A percentile compares a stretch with the other conserved stretches of the same genome.
Conservation (phyloP, 2,888 invertebrate species). For the Calameuta pallipes region DNA sequence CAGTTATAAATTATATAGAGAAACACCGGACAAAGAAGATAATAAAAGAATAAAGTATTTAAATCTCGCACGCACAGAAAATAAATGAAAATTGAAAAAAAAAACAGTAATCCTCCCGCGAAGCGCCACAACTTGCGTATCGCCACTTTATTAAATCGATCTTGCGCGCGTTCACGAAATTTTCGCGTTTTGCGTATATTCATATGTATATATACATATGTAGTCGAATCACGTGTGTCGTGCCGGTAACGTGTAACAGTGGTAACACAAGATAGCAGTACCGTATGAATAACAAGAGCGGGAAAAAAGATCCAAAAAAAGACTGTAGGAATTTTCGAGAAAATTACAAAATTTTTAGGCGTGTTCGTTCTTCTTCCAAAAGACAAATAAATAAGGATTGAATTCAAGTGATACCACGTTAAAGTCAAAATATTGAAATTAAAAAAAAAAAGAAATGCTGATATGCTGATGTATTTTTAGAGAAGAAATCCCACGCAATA, state of each 20-base stretch:
- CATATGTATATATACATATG: background rate
- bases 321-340: background rate
- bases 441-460: background rate
- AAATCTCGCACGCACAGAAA: background rate
- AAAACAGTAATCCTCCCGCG: background rate
- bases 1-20: no score
- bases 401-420: background rate
- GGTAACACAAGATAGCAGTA: background rate
- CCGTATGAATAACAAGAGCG: background rate
- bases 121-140: background rate
- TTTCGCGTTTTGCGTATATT: background rate
- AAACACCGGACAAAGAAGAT: background rate
- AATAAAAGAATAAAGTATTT: background rate
- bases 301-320: background rate
- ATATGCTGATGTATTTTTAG: background rate
- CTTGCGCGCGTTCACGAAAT: background rate
- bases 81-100: no score
- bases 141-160: background rate
- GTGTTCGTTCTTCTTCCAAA: background rate
- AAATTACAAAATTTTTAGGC: background rate
- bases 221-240: background rate
- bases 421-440: no score
- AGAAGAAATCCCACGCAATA: constrained; percentile 13
- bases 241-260: background rate
- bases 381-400: background rate